Evolutionary conservation across 2,888 invertebrate genomes (phyloP).

Genomic region (Heliconius sara): DNA sequence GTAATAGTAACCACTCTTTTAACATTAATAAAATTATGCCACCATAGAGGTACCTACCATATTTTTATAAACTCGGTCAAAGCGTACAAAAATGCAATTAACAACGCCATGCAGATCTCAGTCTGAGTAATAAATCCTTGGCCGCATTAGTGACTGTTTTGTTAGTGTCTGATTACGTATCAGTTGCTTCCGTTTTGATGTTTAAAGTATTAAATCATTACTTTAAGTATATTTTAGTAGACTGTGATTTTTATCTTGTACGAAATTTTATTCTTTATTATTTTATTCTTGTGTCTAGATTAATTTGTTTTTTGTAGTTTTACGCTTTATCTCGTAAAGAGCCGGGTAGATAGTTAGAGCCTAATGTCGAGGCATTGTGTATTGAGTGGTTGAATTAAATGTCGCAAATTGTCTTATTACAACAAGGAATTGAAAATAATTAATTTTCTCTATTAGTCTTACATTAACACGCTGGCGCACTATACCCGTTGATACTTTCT

Average conservation of each 20-base stretch:
- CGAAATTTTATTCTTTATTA: not conserved
- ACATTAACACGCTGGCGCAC: too few relatives aligned
- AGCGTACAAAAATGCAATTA: slow-evolving; percentile 10
- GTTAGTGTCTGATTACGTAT: slow-evolving; percentile 47
- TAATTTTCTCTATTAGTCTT: too few relatives aligned
- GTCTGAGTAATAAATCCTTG: slow-evolving; percentile 46
- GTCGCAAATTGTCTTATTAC: too few relatives aligned
- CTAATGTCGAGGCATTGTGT: too few relatives aligned
- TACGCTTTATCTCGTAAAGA: too few relatives aligned
- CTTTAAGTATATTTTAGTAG: not conserved
- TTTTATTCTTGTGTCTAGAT: too few relatives aligned
- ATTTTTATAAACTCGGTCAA: not conserved
- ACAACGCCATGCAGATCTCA: slow-evolving; percentile 17
- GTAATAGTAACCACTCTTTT: not conserved
- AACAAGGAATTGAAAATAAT: too few relatives aligned
- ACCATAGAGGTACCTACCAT: not conserved
- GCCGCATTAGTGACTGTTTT: slow-evolving; percentile 45
- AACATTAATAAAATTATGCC: not conserved
- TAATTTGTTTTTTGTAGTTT: too few relatives aligned
- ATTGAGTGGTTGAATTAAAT: too few relatives aligned
- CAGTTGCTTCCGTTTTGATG: slow-evolving; percentile 38
- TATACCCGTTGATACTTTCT: too few relatives aligned
- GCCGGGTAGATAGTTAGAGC: too few relatives aligned
- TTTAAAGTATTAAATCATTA: slow-evolving; percentile 28
- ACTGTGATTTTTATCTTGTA: not conserved